phyloP scores from a whole-genome alignment of 1,140 invertebrate genomes.

The Drosophila lowei region DNA sequence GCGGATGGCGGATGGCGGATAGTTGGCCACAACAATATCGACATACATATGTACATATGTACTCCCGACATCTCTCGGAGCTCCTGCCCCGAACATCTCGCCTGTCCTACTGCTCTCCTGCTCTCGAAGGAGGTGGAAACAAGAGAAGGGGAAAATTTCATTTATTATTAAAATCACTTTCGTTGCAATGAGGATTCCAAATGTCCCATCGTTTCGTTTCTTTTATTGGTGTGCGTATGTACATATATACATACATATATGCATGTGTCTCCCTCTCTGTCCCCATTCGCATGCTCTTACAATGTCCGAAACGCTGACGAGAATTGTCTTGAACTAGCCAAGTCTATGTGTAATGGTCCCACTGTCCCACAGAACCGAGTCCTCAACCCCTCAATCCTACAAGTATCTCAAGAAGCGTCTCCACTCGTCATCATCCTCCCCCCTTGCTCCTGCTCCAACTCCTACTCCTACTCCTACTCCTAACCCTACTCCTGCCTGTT shows the following conservation, averaged over 20 bases:
- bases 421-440: background rate
- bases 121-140: conserved; percentile 8
- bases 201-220: conserved; percentile 78
- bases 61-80: too few relatives aligned
- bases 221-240: conserved; percentile 76
- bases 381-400: conserved; percentile 8
- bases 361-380: conserved; percentile 5
- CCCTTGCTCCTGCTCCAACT: conserved; percentile 2
- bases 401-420: conserved; percentile 14
- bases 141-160: conserved; percentile 63
- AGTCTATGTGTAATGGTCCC: conserved; percentile 48
- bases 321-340: conserved; percentile 71
- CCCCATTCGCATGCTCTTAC: background rate
- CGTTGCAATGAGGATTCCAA: conserved; percentile 81
- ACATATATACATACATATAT: background rate
- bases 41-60: too few relatives aligned
- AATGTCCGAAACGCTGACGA: conserved; percentile 47
- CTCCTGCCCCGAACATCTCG: too few relatives aligned
- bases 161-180: conserved; percentile 82
- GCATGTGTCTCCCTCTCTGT: background rate
- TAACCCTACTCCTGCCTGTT: conserved; percentile 22
- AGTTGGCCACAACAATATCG: conserved; percentile 24
- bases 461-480: too few relatives aligned
- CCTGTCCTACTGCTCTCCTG: too few relatives aligned
- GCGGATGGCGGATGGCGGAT: conserved; percentile 7